Evolutionary conservation across 2,888 invertebrate genomes (phyloP), one percentile per base, ranked within the genome.

Genomic region (Pimpla rufipes): DNA sequence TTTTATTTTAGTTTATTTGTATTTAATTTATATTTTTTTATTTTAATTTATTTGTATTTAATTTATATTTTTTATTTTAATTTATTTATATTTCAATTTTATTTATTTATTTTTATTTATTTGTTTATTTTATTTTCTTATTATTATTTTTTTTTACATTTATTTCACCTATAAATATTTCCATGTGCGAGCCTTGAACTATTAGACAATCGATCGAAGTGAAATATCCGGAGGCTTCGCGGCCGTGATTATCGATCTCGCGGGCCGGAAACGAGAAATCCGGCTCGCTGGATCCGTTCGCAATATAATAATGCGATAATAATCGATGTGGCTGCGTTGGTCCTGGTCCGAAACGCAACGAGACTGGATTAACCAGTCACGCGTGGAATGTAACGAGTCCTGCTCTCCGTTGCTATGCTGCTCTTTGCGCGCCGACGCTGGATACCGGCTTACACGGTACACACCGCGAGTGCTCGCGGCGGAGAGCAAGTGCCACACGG

Each of bases 401-500:
- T 79, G 80, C 79, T 64, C 67, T 62, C 21, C 13, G 70, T 75
- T 77, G 23, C 70, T 16, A 37, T 23, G 45, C 40, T 50, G 18
- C 59, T 57, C 35, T 76, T 35, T 35, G 57, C 47, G 77, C 68
- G 59, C 52, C 47, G 50, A 73, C 50, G 64, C 57, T 45, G 40
- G 6, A 45, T 18, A 50, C 21, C 45, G 62, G 59, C 18, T 42
- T 35, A n/a, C n/a, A 29, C 23, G 70, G 68, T 50, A 79, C 57
- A 84, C 6, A 50, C 45, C 21, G 47, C 70, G 78, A 16, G 75
- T 73, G 79, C 52, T 57, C 57, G 66, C 73, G 75, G 74, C 62
- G 79, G 57, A 83, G 82, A 86, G 83, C 85, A 90, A 90, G 90
- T 91, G 89, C 89, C 90, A 86, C 83, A 88, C 86, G 75, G 88